These are phyloP conservation scores for Rhingia rostrata DNA, from an alignment of 2,888 invertebrate genomes.

Conservation along the genomic window DNA sequence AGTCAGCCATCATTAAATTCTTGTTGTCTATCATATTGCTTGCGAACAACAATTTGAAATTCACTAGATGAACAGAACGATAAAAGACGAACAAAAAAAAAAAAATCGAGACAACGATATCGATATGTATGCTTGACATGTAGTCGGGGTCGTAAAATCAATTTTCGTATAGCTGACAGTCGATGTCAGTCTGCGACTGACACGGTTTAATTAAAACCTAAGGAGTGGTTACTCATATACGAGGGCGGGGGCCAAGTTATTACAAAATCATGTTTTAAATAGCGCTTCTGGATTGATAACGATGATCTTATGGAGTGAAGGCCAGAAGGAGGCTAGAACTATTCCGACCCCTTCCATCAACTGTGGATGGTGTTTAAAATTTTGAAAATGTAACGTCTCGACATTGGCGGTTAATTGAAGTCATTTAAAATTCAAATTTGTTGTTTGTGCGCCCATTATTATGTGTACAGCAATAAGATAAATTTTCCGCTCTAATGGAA, in stretches of 20 bases:
- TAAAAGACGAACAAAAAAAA: slow-evolving; percentile 5
- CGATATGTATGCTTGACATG: slow-evolving; percentile 5
- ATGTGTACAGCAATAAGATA: slow-evolving; percentile 42
- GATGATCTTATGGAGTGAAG: slow-evolving; percentile 22
- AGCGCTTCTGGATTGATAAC: slow-evolving; percentile 36
- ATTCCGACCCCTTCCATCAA: too few relatives aligned
- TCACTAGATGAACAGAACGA: slow-evolving; percentile 9
- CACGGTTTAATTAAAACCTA: slow-evolving; percentile 65
- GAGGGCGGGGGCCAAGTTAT: not conserved
- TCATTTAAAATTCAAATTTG: slow-evolving; percentile 45
- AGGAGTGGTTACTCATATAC: slow-evolving; percentile 16
- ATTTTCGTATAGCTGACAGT: slow-evolving; percentile 52
- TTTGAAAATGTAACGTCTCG: slow-evolving; percentile 27
- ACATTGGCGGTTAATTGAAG: slow-evolving; percentile 39
- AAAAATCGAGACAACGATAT: slow-evolving; percentile 4
- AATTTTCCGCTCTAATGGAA: slow-evolving; percentile 14
- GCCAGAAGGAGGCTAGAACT: slow-evolving; percentile 3
- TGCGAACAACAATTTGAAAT: slow-evolving; percentile 36
- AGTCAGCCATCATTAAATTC: slow-evolving; percentile 39
- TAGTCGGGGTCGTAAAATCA: slow-evolving; percentile 44
- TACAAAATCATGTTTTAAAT: slow-evolving; percentile 18
- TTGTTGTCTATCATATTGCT: slow-evolving; percentile 25
- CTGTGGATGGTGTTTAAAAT: slow-evolving; percentile 6
- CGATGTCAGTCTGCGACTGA: slow-evolving; percentile 38
- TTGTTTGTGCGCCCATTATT: slow-evolving; percentile 16